Conservation (phyloP, 2,797 vertebrate genomes). For the Sebastes vulpes region DNA sequence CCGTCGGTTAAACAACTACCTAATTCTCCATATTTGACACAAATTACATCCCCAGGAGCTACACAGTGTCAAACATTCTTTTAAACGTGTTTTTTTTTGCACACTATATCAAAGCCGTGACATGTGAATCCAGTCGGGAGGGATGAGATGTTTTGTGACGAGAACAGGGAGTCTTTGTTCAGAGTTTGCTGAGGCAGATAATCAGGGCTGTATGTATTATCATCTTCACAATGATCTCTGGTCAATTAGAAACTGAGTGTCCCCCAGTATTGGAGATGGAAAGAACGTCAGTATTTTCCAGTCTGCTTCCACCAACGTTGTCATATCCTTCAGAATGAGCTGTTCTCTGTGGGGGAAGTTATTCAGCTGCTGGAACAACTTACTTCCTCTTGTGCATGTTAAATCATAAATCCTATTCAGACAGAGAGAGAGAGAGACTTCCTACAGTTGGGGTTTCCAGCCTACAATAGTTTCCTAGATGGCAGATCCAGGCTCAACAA, state of each 20-base stretch:
- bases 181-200: conserved; percentile 28
- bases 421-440: conserved; percentile 41
- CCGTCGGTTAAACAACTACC: conserved; percentile 30
- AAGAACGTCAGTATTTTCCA: conserved; percentile 51
- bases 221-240: conserved; percentile 29
- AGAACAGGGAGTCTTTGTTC: conserved; percentile 71
- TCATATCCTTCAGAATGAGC: conserved; percentile 62
- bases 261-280: conserved; percentile 36
- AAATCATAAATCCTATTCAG: conserved; percentile 63
- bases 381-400: conserved; percentile 77
- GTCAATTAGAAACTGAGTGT: conserved; percentile 52
- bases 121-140: conserved; percentile 57
- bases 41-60: conserved; percentile 14
- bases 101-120: conserved; percentile 4
- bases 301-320: conserved; percentile 34
- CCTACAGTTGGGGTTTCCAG: conserved; percentile 66
- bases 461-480: conserved; percentile 77
- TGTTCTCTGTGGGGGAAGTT: conserved; percentile 73
- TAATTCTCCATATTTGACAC: conserved; percentile 21
- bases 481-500: conserved; percentile 73
- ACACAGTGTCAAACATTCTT: neutral
- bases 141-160: neutral
- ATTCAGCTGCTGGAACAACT: conserved; percentile 74
- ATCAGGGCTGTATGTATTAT: conserved; percentile 31
- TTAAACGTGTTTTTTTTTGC: conserved; percentile 1